These are phyloP conservation scores for Gymnocephalus cernua DNA, from an alignment of 2,113 vertebrate species.

Conservation along the genomic window DNA sequence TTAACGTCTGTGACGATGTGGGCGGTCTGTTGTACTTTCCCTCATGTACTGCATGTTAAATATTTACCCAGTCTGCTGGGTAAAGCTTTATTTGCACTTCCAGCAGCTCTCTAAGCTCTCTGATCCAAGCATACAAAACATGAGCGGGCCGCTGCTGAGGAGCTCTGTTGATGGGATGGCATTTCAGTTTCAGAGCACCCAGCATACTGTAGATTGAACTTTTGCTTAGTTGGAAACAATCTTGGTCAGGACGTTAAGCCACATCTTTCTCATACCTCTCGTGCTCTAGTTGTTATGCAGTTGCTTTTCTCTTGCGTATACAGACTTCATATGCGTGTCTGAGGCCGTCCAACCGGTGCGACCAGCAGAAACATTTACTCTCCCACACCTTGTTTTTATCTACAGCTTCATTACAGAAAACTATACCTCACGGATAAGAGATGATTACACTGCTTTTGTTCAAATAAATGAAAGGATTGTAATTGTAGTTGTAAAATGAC, in stretches of 20 bases:
- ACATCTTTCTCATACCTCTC: neutral
- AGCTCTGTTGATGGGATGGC: neutral
- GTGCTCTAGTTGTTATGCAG: neutral
- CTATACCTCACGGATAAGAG: neutral
- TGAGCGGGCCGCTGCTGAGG: neutral
- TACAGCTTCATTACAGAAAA: neutral
- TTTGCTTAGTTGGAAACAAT: neutral
- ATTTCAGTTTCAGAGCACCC: neutral
- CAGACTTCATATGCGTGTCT: neutral
- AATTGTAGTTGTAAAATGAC: neutral
- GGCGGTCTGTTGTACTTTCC: neutral
- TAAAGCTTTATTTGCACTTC: slow-evolving; percentile 24
- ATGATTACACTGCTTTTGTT: neutral
- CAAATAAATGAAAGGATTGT: neutral
- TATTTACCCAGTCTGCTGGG: slow-evolving; percentile 19
- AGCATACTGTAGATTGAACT: neutral
- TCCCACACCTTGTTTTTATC: slow-evolving; percentile 31
- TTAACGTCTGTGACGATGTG: neutral
- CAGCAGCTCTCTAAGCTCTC: slow-evolving; percentile 11
- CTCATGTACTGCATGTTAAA: slow-evolving; percentile 17
- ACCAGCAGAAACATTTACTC: slow-evolving; percentile 53
- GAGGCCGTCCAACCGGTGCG: slow-evolving; percentile 58
- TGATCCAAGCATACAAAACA: neutral
- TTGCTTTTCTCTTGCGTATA: slow-evolving; percentile 9
- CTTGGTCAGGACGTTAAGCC: too few relatives aligned